Conservation (phyloP, 2,113 vertebrate species). For the Catharus minimus region DNA sequence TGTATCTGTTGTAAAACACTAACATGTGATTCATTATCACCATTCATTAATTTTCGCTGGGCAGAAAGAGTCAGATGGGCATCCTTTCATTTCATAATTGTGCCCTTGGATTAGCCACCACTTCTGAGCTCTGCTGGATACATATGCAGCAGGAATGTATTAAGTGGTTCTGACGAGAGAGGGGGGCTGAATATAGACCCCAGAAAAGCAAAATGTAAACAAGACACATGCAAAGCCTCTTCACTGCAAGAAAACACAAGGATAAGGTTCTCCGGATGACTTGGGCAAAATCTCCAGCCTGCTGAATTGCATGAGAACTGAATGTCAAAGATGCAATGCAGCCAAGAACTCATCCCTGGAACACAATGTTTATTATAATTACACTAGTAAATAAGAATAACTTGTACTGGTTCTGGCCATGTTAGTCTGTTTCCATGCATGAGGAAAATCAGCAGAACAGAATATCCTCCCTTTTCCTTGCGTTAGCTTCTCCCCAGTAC, state of each 20-base stretch:
- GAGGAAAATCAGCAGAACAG: not conserved
- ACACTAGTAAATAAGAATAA: conserved; percentile 3
- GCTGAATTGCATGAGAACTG: not conserved
- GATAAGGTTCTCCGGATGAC: not conserved
- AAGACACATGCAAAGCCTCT: not conserved
- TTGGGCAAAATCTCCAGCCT: not conserved
- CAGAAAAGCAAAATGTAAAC: not conserved
- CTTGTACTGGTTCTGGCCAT: not conserved
- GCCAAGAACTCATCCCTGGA: not conserved
- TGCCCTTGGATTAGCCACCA: not conserved
- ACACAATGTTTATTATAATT: not conserved
- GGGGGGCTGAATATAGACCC: not conserved
- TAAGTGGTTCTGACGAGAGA: not conserved
- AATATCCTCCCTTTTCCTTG: not conserved
- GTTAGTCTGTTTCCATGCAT: not conserved
- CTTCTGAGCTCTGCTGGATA: not conserved
- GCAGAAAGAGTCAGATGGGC: not conserved
- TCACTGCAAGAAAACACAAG: not conserved
- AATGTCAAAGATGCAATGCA: not conserved
- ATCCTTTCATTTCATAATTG: not conserved
- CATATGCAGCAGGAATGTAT: not conserved
- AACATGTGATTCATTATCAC: not conserved
- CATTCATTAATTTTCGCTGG: not conserved
- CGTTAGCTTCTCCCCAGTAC: not conserved
- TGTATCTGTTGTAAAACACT: not conserved